Evolutionary conservation across 2,797 vertebrate genomes (phyloP), one percentile per base, ranked within the genome.

Genomic region (Luscinia luscinia): DNA sequence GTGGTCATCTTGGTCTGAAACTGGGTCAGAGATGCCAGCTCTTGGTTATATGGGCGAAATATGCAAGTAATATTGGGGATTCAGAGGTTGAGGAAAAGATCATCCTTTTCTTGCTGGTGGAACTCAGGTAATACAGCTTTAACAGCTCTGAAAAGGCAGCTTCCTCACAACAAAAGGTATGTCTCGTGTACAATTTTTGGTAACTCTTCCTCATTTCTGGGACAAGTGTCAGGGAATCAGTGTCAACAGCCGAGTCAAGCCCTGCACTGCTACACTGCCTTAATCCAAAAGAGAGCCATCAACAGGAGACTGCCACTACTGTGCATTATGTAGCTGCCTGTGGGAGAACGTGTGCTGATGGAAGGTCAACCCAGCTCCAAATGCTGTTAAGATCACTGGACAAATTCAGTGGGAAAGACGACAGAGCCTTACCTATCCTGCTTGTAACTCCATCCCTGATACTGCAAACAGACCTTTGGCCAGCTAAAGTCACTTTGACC

Each of bases 1-100:
- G 77, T 85, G 79, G 94, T 94, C 92, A 96, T 34, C 70, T 89
- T 93, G 77, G 89, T 85, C 67, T 88, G 63, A 96, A 96, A 95
- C 40, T 93, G 85, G 89, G 94, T 93, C 95, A 96, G 84, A 40
- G 79, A 90, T 84, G 40, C 23, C 66, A 87, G 66, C 58, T 57
- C 63, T 15, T 19, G 27, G 22, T 28, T 79, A 57, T 38, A 78
- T 3, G 4, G 19, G 27, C 87, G 32, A 24, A 90, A 70, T 32
- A 91, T 6, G 16, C 74, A 64, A 46, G 32, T 32, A 85, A 66
- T 68, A 64, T 2, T 32, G 28, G 52, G 40, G 51, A 94, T 66
- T 93, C 66, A 78, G 62, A 86, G 0, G 26, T 43, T 57, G 48
- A 91, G 40, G 70, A 48, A 16, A 34, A 54, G 75, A 80, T 3